Evolutionary conservation across 35 echinoderm and acorn worm genomes (phyloP).

Genomic region (Diadema setosum): DNA sequence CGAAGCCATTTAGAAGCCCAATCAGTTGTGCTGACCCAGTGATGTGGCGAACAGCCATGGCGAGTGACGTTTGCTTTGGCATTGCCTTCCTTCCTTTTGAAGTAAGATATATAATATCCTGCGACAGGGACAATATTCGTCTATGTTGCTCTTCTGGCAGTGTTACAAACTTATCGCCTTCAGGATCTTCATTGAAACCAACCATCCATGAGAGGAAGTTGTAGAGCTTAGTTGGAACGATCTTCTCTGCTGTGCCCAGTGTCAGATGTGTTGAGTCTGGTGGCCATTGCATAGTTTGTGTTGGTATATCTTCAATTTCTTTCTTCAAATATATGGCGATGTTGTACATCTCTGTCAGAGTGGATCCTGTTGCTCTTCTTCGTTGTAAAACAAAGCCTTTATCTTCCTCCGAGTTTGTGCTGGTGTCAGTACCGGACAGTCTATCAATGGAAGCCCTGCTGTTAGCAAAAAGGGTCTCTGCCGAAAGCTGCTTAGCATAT

Average conservation of each 20-base stretch:
- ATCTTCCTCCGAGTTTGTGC: no score
- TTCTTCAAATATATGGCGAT: neutral
- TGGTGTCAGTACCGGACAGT: no score
- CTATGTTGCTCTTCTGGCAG: neutral
- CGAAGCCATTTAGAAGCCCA: constrained; percentile 36
- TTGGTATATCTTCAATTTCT: neutral
- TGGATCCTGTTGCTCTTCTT: neutral
- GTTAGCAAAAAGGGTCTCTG: neutral
- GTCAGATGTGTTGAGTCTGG: no score
- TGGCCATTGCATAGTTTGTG: no score
- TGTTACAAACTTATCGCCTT: neutral
- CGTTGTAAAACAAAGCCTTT: no score
- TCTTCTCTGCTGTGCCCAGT: no score
- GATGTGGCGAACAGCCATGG: constrained; percentile 54
- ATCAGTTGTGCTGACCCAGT: constrained; percentile 54
- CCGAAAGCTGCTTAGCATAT: neutral
- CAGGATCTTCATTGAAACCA: neutral
- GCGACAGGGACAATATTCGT: neutral
- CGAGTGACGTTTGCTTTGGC: constrained; percentile 54
- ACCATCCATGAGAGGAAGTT: constrained; percentile 47
- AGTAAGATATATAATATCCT: constrained; percentile 30
- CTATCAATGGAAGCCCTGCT: no score
- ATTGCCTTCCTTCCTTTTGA: constrained; percentile 4
- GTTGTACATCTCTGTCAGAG: neutral
- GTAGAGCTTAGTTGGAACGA: neutral